Evolutionary conservation across 2,797 vertebrate species (phyloP), one percentile per base, ranked within the genome.

Genomic region (Ataeniobius toweri): DNA sequence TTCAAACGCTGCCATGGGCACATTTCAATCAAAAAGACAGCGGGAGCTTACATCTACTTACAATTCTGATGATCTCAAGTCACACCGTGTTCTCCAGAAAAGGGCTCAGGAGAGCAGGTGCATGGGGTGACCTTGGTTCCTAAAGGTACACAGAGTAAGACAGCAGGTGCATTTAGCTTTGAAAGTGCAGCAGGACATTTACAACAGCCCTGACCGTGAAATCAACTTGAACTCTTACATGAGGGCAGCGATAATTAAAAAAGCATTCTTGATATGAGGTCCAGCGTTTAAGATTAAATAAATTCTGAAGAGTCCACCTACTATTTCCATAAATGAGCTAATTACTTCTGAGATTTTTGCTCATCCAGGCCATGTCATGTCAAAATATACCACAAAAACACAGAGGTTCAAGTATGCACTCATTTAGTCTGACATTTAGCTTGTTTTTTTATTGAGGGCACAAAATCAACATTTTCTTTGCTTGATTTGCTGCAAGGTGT

Each of bases 11-110:
- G 84, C 92, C 85, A 36, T 84, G 79, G 90, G 88, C 89, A 74
- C 79, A 75, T 92, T 93, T 91, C 88, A 88, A 89, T 91, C 83
- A 89, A 85, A 90, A 89, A 88, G 74, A 76, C 88, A 91, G 89
- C 87, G 10, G 84, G 86, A 85, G 88, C 80, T 91, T 80, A 78
- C 83, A 89, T 88, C 75, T 87, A 85, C 78, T 87, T 88, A 90
- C 80, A 82, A 71, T 79, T 89, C 73, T 79, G 86, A 82, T 90
- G 36, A 81, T 81, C 77, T 85, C 73, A 84, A 88, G 86, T 83
- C 75, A n/a, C 79, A 81, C 59, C 68, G 18, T 78, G 82, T 84
- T 89, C 83, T 83, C 76, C 58, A 67, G 56, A 88, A 76, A 39
- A 65, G 73, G 75, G 48, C 74, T 72, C 9, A n/a, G 69, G 75